Percentiles rank a stretch among this genome's conserved stretches.
Conservation (phyloP, 2,113 vertebrate species). For the Lampris megalopsis region DNA sequence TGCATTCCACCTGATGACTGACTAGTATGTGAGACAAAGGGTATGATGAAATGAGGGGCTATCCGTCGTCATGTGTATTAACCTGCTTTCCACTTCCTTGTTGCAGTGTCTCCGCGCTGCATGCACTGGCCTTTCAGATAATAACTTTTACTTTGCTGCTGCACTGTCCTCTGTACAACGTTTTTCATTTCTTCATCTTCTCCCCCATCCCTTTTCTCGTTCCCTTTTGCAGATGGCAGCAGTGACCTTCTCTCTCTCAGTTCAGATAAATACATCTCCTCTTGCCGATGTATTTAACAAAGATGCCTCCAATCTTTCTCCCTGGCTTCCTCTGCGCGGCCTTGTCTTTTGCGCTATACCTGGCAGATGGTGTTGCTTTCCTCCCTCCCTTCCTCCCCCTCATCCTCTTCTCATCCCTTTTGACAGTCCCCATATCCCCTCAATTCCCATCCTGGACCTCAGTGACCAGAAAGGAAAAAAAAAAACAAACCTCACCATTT, state of each 20-base stretch:
- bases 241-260: conserved; percentile 57
- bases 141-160: conserved; percentile 42
- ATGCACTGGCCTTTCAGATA: conserved; percentile 51
- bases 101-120: conserved; percentile 58
- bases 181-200: conserved; percentile 33
- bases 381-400: conserved; percentile 66
- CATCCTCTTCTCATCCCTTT: conserved; percentile 79
- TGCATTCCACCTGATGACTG: background rate
- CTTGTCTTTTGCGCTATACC: conserved; percentile 63
- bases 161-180: conserved; percentile 21
- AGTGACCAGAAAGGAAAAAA: conserved; percentile 44
- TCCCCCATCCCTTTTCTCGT: conserved; percentile 30
- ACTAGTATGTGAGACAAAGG: background rate
- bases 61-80: conserved; percentile 44
- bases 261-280: conserved; percentile 79
- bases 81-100: conserved; percentile 30
- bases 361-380: conserved; percentile 76
- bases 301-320: conserved; percentile 41
- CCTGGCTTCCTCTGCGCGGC: conserved; percentile 52
- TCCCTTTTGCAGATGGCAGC: conserved; percentile 73
- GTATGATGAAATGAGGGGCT: conserved; percentile 36
- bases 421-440: conserved; percentile 81
- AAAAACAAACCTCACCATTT: background rate
- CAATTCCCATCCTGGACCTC: conserved; percentile 84
- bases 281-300: conserved; percentile 77